Percentiles rank a stretch among this genome's conserved stretches.
Evolutionary conservation across 30 jellyfish, hydroid and myxozoan genomes (phyloP).

Genomic region (Aurelia sp.): DNA sequence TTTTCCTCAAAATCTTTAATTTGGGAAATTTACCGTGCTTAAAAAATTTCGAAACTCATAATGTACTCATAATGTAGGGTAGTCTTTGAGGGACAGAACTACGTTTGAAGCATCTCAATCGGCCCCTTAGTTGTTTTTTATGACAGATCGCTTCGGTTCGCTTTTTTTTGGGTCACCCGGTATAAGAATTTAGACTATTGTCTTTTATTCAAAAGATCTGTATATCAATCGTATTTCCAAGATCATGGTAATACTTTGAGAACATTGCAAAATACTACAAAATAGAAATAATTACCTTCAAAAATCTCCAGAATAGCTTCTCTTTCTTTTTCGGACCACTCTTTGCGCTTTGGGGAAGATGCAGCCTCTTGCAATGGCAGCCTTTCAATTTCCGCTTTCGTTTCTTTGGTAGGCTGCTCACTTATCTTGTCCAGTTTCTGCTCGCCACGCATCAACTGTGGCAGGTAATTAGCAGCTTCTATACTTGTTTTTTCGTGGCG

Average conservation of each 20-base stretch:
- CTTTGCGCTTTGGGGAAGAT: background rate
- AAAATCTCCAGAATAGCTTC: background rate
- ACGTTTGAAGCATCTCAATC: too few species aligned
- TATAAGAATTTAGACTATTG: too few species aligned
- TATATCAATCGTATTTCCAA: too few species aligned
- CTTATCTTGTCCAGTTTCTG: background rate
- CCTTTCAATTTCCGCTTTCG: background rate
- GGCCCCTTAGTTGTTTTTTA: background rate
- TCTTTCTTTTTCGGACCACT: background rate
- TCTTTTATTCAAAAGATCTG: too few species aligned
- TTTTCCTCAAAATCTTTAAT: too few species aligned
- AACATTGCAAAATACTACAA: background rate
- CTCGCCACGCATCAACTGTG: background rate
- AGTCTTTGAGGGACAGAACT: too few species aligned
- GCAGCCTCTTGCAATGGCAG: background rate
- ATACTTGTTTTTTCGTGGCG: background rate
- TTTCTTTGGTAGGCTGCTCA: background rate
- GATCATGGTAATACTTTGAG: too few species aligned
- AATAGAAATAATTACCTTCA: background rate
- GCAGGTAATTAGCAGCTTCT: background rate
- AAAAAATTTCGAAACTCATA: too few species aligned
- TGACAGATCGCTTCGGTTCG: too few species aligned
- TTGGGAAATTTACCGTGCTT: too few species aligned
- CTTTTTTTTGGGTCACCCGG: too few species aligned
- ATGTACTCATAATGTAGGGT: too few species aligned